A percentile compares a stretch with the other conserved stretches of the same genome.
These are phyloP conservation scores for Ptychoptera contaminata DNA, from an alignment of 2,888 invertebrate species.

Conservation along the genomic window DNA sequence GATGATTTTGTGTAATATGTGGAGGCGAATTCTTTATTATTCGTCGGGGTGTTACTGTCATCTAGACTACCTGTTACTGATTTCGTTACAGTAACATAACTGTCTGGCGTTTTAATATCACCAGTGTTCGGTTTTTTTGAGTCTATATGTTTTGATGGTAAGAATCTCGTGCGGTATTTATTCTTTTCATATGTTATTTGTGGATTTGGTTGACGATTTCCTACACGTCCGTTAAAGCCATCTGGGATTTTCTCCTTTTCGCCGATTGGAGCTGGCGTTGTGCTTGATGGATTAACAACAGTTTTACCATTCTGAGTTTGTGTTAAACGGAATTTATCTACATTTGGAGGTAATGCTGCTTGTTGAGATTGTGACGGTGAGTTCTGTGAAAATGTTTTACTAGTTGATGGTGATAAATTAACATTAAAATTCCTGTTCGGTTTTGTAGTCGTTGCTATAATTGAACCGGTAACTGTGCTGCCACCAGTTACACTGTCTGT, in stretches of 20 bases:
- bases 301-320: slow-evolving; percentile 28
- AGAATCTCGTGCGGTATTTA: slow-evolving; percentile 27
- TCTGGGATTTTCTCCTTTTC: slow-evolving; percentile 22
- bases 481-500: slow-evolving; percentile 5
- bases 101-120: slow-evolving; percentile 36
- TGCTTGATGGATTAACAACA: background rate
- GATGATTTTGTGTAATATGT: slow-evolving; percentile 76
- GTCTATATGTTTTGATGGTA: slow-evolving; percentile 16
- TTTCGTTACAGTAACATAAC: slow-evolving; percentile 64
- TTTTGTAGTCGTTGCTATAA: background rate
- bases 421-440: background rate
- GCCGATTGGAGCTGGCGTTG: background rate
- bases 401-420: slow-evolving; percentile 5
- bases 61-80: slow-evolving; percentile 61
- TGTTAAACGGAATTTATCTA: slow-evolving; percentile 20
- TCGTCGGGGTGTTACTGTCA: slow-evolving; percentile 38
- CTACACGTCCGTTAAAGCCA: slow-evolving; percentile 23
- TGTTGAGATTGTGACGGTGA: slow-evolving; percentile 24
- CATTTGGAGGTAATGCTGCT: slow-evolving; percentile 16
- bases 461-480: slow-evolving; percentile 12
- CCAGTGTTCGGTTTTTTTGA: background rate
- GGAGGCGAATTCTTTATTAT: slow-evolving; percentile 56
- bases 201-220: background rate
- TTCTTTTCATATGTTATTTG: slow-evolving; percentile 14
- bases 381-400: slow-evolving; percentile 19